phyloP scores from a whole-genome alignment of 2,888 invertebrate species.

The Bombylius discolor region DNA sequence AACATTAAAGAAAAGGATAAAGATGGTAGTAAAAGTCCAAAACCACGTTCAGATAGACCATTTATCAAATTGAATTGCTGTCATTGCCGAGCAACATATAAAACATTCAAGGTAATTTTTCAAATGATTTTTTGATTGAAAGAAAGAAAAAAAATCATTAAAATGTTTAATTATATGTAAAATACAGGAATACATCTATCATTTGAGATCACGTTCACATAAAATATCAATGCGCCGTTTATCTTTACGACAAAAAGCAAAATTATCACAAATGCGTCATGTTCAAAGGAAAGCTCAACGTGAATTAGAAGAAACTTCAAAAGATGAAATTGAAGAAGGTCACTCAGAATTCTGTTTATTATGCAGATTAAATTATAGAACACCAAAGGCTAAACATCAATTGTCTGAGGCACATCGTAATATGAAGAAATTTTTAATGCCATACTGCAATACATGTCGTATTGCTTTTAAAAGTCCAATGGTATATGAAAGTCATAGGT shows the following conservation, averaged over 20 bases:
- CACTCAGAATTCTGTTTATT: conserved; percentile 58
- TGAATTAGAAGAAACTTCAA: conserved; percentile 57
- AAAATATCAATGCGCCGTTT: conserved; percentile 59
- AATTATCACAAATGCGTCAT: conserved; percentile 62
- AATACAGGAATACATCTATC: conserved; percentile 54
- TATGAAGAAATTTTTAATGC: conserved; percentile 74
- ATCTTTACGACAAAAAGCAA: conserved; percentile 59
- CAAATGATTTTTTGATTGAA: too few species aligned
- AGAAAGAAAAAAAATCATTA: background rate
- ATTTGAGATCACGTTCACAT: conserved; percentile 58
- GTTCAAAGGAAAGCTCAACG: conserved; percentile 69
- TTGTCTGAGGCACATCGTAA: conserved; percentile 67
- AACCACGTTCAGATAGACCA: conserved; percentile 15
- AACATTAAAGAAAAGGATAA: conserved; percentile 14
- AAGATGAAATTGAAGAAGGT: conserved; percentile 44
- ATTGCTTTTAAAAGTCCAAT: conserved; percentile 70
- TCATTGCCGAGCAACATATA: conserved; percentile 60
- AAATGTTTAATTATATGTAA: background rate
- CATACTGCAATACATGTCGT: conserved; percentile 65
- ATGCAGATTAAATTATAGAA: conserved; percentile 63
- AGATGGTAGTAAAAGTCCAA: background rate
- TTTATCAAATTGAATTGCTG: conserved; percentile 64
- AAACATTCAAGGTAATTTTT: conserved; percentile 52
- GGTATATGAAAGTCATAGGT: conserved; percentile 72
- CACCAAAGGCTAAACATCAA: conserved; percentile 64